phyloP scores from a whole-genome alignment of 1,140 invertebrate genomes.

The Stratiolaelaps scimitus region DNA sequence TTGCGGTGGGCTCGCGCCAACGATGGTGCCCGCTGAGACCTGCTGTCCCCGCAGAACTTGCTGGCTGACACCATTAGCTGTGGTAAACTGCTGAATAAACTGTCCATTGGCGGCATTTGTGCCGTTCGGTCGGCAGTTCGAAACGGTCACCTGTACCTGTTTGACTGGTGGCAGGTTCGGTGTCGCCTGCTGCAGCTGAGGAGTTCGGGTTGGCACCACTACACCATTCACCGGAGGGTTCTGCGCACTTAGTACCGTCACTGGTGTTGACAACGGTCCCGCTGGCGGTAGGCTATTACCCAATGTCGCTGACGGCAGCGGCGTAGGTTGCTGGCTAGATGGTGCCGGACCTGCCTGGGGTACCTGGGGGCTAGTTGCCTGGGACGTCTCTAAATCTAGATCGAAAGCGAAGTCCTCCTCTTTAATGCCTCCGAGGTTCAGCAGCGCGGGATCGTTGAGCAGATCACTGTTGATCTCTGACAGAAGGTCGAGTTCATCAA shows the following conservation, averaged over 20 bases:
- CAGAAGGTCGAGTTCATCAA: constrained; percentile 10
- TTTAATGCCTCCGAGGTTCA: constrained; percentile 8
- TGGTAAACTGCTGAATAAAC: not conserved
- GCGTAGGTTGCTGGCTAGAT: not conserved
- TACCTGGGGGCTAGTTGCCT: too few species aligned
- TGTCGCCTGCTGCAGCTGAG: not conserved
- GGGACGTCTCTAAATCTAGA: not conserved
- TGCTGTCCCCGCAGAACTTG: not conserved
- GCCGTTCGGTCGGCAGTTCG: not conserved
- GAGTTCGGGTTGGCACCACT: not conserved
- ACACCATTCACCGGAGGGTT: constrained; percentile 12
- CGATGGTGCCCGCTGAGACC: not conserved
- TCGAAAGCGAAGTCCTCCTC: constrained; percentile 11
- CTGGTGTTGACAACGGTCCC: too few species aligned
- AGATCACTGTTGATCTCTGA: constrained; percentile 27
- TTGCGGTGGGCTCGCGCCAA: too few species aligned
- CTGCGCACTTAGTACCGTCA: constrained; percentile 1
- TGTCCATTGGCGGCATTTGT: not conserved
- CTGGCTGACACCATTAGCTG: not conserved
- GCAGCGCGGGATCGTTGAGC: constrained; percentile 12
- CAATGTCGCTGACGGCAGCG: not conserved
- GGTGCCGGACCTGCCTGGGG: too few species aligned
- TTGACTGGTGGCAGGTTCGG: not conserved
- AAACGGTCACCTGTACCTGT: constrained; percentile 13
- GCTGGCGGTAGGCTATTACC: not conserved